Evolutionary conservation across 2,888 invertebrate species (phyloP).

Genomic region (Microctonus hyperodae): DNA sequence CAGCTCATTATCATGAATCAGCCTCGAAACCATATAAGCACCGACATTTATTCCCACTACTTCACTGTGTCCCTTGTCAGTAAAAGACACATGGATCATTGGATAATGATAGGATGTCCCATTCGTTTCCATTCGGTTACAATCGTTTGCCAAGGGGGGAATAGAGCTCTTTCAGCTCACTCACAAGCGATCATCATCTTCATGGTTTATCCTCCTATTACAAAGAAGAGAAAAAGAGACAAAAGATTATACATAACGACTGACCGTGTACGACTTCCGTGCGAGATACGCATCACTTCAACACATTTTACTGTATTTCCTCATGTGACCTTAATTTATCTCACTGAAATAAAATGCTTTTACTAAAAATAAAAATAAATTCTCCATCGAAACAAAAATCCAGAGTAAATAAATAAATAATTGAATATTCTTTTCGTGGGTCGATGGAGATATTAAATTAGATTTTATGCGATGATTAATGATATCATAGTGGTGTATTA

Average conservation of each 20-base stretch:
- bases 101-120: slow-evolving; percentile 59
- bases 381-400: neutral
- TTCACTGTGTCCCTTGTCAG: slow-evolving; percentile 33
- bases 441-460: slow-evolving; percentile 46
- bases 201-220: slow-evolving; percentile 5
- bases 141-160: slow-evolving; percentile 38
- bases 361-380: neutral
- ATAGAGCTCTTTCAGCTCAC: neutral
- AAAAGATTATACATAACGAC: neutral
- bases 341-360: neutral
- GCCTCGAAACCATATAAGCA: neutral
- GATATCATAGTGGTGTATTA: slow-evolving; percentile 45
- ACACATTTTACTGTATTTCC: neutral
- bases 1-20: neutral
- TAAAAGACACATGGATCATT: slow-evolving; percentile 54
- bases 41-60: slow-evolving; percentile 19
- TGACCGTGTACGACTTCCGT: slow-evolving; percentile 16
- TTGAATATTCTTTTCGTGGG: neutral
- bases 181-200: slow-evolving; percentile 22
- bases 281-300: neutral
- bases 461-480: slow-evolving; percentile 50
- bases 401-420: neutral
- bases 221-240: neutral
- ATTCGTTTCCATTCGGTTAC: slow-evolving; percentile 51
- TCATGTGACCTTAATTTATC: neutral